Percentiles rank a stretch among this genome's conserved stretches.
Conservation (phyloP, 1,140 invertebrate species). For the Lepidurus packardi region DNA sequence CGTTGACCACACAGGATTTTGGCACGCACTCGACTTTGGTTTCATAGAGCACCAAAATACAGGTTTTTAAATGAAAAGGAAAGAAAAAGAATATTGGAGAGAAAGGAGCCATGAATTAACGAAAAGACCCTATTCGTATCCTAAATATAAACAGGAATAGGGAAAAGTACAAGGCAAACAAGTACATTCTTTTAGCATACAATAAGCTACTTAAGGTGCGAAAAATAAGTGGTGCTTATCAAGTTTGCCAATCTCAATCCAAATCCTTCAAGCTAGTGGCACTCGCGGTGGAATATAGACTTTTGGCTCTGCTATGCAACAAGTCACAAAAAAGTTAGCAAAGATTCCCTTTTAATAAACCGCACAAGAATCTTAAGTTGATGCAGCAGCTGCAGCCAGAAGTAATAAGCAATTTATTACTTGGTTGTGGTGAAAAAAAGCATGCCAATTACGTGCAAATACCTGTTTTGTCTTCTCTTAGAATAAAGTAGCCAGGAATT, state of each 20-base stretch:
- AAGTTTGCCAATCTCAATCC: neutral
- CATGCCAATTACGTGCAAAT: too few species aligned
- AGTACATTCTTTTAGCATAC: neutral
- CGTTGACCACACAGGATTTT: conserved; percentile 2
- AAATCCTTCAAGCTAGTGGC: neutral
- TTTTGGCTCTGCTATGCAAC: neutral
- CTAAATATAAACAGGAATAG: too few species aligned
- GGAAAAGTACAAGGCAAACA: neutral
- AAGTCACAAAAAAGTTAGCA: neutral
- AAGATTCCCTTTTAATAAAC: neutral
- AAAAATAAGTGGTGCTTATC: neutral
- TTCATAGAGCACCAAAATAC: neutral
- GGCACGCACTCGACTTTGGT: neutral
- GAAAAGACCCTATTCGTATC: too few species aligned
- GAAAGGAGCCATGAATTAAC: too few species aligned
- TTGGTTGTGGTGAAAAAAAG: too few species aligned
- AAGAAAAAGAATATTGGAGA: too few species aligned
- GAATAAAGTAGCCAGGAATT: too few species aligned
- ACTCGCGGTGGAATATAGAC: neutral
- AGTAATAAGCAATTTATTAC: too few species aligned
- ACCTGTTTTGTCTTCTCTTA: too few species aligned
- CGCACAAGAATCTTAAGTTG: neutral
- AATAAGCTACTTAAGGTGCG: neutral
- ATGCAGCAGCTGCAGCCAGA: neutral
- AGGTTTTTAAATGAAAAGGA: too few species aligned